Evolutionary conservation across 1,140 invertebrate species (phyloP).

Genomic region (Chelonus insularis): DNA sequence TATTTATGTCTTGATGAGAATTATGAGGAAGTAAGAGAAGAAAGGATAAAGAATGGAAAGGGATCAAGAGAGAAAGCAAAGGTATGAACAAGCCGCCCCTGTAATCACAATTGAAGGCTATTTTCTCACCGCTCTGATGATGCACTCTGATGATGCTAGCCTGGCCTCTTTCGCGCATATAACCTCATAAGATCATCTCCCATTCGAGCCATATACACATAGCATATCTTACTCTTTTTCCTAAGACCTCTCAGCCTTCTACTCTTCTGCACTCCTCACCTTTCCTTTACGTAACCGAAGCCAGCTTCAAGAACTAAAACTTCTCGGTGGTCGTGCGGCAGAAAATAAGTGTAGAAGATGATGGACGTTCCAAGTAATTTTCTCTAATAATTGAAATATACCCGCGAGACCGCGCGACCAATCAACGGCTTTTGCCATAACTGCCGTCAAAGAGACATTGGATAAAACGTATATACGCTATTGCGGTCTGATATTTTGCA

Average conservation of each 20-base stretch:
- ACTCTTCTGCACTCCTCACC: slow-evolving; percentile 12
- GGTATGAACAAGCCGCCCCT: slow-evolving; percentile 54
- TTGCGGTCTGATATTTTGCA: not conserved
- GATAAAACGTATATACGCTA: not conserved
- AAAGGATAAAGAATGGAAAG: not conserved
- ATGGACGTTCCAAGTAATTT: slow-evolving; percentile 59
- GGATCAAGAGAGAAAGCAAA: slow-evolving; percentile 2
- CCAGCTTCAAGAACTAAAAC: slow-evolving; percentile 10
- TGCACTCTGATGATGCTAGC: slow-evolving; percentile 50
- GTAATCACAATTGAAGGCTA: slow-evolving; percentile 63
- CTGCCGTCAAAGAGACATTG: not conserved
- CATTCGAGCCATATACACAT: slow-evolving; percentile 28
- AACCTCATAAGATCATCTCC: slow-evolving; percentile 57
- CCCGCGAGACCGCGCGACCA: slow-evolving; percentile 39
- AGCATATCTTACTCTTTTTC: not conserved
- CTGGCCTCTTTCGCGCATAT: slow-evolving; percentile 39
- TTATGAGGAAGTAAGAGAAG: not conserved
- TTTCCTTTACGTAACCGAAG: not conserved
- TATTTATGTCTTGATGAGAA: not conserved
- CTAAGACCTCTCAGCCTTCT: not conserved
- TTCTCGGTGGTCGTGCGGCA: slow-evolving; percentile 45
- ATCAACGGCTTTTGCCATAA: not conserved
- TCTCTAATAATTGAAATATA: slow-evolving; percentile 63
- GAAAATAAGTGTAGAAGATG: slow-evolving; percentile 59
- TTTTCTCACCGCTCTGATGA: slow-evolving; percentile 62